phyloP scores from a whole-genome alignment of 2,888 invertebrate species.

The Melieria picta region DNA sequence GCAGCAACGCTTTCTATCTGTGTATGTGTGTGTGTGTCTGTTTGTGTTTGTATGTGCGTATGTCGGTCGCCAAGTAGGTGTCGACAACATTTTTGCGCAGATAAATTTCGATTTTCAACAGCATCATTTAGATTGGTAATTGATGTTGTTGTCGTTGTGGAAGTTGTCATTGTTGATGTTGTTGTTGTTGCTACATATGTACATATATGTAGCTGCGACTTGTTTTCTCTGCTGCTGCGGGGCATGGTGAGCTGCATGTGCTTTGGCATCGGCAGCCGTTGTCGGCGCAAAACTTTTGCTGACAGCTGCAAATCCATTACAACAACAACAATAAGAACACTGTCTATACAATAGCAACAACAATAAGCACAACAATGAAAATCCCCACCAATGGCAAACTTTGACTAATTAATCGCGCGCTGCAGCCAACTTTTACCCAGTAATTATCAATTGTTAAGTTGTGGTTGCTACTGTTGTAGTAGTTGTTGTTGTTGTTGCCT shows the following conservation, averaged over 20 bases:
- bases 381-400: no score
- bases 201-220: no score
- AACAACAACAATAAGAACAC: slow-evolving; percentile 47
- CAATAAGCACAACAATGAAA: no score
- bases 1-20: no score
- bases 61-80: no score
- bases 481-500: background rate
- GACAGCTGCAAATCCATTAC: slow-evolving; percentile 62
- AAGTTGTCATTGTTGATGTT: slow-evolving; percentile 34
- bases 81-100: background rate
- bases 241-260: no score
- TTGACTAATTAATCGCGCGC: no score
- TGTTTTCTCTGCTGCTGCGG: no score
- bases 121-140: slow-evolving; percentile 47
- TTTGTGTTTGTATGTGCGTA: background rate
- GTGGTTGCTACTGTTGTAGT: background rate
- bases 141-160: no score
- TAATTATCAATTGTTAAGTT: slow-evolving; percentile 27
- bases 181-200: background rate
- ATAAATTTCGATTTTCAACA: slow-evolving; percentile 55
- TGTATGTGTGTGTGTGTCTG: background rate
- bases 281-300: slow-evolving; percentile 55
- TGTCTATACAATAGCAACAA: no score
- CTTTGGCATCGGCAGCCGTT: background rate
- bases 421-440: slow-evolving; percentile 17